Conservation (phyloP, 2,888 invertebrate genomes). For the Amphipyra tragopoginis region DNA sequence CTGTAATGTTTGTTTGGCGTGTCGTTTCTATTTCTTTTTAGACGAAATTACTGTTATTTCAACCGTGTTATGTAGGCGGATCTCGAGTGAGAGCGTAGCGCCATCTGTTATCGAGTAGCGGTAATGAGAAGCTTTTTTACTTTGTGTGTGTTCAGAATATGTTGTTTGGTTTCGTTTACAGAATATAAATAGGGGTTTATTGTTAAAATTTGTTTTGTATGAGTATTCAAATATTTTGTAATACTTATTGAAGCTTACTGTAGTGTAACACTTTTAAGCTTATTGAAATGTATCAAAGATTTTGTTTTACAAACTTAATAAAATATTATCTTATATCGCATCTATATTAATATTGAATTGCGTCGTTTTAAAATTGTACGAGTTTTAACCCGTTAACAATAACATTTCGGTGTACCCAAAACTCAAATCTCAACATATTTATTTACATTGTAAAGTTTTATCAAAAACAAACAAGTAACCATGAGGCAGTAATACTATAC, state of each 20-base stretch:
- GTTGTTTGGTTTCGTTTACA: conserved; percentile 49
- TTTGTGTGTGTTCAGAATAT: conserved; percentile 22
- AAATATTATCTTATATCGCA: neutral
- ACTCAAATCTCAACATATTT: too few relatives aligned
- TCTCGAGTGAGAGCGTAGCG: conserved; percentile 58
- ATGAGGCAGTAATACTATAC: conserved; percentile 34
- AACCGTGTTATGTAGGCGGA: conserved; percentile 23
- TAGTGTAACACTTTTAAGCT: neutral
- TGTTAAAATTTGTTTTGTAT: conserved; percentile 33
- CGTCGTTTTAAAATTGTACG: too few relatives aligned
- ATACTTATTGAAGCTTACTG: conserved; percentile 16
- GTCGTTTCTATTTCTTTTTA: conserved; percentile 30
- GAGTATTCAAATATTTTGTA: conserved; percentile 36
- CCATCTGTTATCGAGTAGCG: conserved; percentile 78
- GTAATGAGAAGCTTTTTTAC: conserved; percentile 53
- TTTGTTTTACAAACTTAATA: neutral
- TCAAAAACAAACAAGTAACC: conserved; percentile 20
- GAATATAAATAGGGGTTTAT: conserved; percentile 48
- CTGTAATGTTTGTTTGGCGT: conserved; percentile 47
- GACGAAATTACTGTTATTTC: conserved; percentile 17
- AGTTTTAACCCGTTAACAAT: too few relatives aligned
- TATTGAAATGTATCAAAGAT: neutral
- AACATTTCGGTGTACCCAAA: too few relatives aligned
- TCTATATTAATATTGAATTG: too few relatives aligned
- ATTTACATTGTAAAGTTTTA: conserved; percentile 25